These are phyloP conservation scores for Neodiprion fabricii DNA, from an alignment of 1,140 invertebrate species.

Conservation along the genomic window DNA sequence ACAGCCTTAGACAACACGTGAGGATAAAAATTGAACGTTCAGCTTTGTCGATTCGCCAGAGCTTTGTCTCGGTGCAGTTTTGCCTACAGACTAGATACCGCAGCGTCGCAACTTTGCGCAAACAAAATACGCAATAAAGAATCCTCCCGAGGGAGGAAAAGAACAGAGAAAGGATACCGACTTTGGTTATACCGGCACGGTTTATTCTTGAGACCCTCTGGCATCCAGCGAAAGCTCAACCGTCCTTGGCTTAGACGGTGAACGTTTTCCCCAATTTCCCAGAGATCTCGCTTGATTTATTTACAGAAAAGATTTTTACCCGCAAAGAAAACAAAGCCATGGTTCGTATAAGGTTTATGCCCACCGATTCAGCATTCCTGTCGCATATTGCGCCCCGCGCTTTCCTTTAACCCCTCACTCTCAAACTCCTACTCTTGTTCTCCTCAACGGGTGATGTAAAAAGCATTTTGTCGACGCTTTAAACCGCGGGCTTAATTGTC, in stretches of 20 bases:
- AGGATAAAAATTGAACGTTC: no score
- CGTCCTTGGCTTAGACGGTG: neutral
- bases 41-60: no score
- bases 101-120: neutral
- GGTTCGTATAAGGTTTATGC: no score
- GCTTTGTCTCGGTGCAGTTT: no score
- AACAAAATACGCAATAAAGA: slow-evolving; percentile 7
- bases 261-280: slow-evolving; percentile 14
- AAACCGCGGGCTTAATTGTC: no score
- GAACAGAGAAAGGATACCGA: neutral
- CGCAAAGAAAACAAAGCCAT: neutral
- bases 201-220: neutral
- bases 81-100: no score
- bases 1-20: no score
- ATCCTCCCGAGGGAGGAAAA: neutral
- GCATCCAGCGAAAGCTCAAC: neutral
- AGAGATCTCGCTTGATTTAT: slow-evolving; percentile 8
- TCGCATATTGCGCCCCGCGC: neutral
- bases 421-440: neutral
- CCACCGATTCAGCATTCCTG: slow-evolving; percentile 1
- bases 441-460: no score
- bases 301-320: slow-evolving; percentile 8
- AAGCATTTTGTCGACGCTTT: no score
- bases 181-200: neutral
- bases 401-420: neutral